A percentile compares a stretch with the other conserved stretches of the same genome.
phyloP scores from a whole-genome alignment of 2,113 vertebrate species.

The Tetraodon nigroviridis region DNA sequence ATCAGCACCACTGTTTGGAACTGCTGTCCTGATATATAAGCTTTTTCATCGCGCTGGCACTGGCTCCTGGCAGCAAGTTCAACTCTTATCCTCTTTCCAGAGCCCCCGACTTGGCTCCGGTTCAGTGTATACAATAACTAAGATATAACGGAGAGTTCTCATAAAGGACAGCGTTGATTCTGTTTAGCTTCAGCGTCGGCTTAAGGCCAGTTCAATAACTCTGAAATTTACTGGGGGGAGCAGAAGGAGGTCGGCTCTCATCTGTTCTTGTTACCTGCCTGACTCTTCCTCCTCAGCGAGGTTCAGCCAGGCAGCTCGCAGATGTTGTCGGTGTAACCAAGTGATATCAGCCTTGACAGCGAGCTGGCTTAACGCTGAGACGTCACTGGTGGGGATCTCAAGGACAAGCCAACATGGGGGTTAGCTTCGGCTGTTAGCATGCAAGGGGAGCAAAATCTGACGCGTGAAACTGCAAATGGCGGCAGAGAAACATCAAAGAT shows the following conservation, averaged over 20 bases:
- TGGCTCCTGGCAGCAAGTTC: neutral
- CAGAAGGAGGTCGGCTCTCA: constrained; percentile 13
- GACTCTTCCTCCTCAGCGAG: constrained; percentile 26
- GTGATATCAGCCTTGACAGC: constrained; percentile 40
- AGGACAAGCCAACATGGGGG: constrained; percentile 12
- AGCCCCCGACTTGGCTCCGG: constrained; percentile 2
- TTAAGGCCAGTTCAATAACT: constrained; percentile 19
- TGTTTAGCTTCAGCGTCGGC: constrained; percentile 1
- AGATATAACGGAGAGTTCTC: constrained; percentile 4
- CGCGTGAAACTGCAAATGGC: neutral
- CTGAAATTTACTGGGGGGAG: constrained; percentile 18
- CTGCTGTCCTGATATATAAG: no score
- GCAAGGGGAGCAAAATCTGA: neutral
- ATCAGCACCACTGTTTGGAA: no score
- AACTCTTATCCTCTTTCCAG: neutral
- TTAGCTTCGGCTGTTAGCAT: neutral
- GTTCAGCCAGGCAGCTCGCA: constrained; percentile 50
- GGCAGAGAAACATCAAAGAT: constrained; percentile 5
- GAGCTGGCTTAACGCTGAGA: constrained; percentile 33
- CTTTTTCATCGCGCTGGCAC: no score
- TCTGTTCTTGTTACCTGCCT: constrained; percentile 40
- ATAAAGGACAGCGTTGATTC: constrained; percentile 7
- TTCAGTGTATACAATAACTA: constrained; percentile 2
- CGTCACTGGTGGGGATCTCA: constrained; percentile 11
- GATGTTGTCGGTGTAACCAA: constrained; percentile 42